Conservation (phyloP, 2,113 vertebrate genomes). For the Myotis brandtii region DNA sequence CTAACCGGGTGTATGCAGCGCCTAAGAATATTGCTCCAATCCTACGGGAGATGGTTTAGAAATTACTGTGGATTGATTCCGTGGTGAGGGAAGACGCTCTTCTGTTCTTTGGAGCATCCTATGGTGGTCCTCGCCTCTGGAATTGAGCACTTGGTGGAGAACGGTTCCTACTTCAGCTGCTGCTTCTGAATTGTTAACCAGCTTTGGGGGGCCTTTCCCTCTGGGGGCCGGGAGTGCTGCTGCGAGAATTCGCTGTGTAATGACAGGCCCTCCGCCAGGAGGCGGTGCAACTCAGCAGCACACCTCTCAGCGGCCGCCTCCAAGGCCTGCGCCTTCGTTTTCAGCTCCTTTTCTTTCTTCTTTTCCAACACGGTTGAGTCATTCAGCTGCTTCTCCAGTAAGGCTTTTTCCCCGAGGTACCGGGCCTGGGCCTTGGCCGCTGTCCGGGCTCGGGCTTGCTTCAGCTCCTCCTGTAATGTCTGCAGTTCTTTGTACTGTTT, state of each 20-base stretch:
- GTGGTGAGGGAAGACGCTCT: not conserved
- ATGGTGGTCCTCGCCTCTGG: not conserved
- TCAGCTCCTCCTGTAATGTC: not conserved
- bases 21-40: not conserved
- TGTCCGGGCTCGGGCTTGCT: not conserved
- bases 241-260: not conserved
- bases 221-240: fast-evolving
- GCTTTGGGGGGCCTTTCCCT: not conserved
- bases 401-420: not conserved
- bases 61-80: not conserved
- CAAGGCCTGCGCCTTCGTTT: not conserved
- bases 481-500: not conserved
- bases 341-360: not conserved
- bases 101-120: not conserved
- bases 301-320: not conserved
- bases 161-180: not conserved
- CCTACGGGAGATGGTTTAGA: not conserved
- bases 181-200: not conserved
- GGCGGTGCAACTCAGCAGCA: not conserved
- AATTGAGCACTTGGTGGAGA: fast-evolving
- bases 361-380: not conserved
- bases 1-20: not conserved
- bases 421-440: not conserved
- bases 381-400: not conserved
- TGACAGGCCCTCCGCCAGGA: fast-evolving